These are phyloP conservation scores for Varanus komodoensis DNA, from an alignment of 2,113 vertebrate genomes.

Conservation along the genomic window DNA sequence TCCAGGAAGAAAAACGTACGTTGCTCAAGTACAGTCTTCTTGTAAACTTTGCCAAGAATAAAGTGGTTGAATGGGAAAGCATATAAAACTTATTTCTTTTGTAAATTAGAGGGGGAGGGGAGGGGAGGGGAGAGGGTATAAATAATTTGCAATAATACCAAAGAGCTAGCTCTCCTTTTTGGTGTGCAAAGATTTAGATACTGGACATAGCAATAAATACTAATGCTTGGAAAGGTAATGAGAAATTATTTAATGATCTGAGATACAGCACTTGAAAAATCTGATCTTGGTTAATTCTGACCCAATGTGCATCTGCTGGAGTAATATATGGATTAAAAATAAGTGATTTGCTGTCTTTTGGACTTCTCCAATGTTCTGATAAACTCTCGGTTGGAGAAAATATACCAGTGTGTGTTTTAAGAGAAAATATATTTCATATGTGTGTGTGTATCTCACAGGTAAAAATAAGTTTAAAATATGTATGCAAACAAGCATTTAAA, in stretches of 20 bases:
- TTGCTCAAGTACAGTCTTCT: conserved; percentile 72
- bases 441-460: neutral
- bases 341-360: neutral
- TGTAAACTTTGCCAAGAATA: conserved; percentile 78
- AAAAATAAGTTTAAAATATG: neutral
- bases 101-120: neutral
- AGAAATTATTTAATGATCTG: conserved; percentile 12
- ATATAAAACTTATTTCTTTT: conserved; percentile 66
- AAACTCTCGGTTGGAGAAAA: neutral
- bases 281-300: neutral
- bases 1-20: conserved; percentile 80
- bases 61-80: conserved; percentile 77
- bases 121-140: conserved; percentile 2
- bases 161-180: conserved; percentile 52
- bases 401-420: neutral
- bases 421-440: neutral
- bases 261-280: neutral
- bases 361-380: too few relatives aligned
- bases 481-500: neutral
- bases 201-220: conserved; percentile 25
- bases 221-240: conserved; percentile 9
- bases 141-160: conserved; percentile 48
- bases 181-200: conserved; percentile 24
- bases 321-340: neutral
- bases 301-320: neutral